Conservation (phyloP, 2,113 vertebrate genomes). For the Corvus cornix region DNA sequence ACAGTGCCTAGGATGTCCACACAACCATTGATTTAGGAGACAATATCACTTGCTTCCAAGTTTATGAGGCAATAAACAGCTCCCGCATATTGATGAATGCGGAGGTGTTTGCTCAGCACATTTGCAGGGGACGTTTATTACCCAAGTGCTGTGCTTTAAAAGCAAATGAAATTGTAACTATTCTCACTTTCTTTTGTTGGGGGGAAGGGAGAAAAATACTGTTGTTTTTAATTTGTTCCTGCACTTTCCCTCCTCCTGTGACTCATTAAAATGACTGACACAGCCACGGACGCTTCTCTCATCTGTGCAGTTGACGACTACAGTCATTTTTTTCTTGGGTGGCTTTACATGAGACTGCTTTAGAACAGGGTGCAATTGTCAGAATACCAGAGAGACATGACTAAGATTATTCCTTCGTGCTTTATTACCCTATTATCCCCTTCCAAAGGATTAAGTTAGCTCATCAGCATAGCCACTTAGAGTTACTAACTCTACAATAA, state of each 20-base stretch:
- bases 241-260: conserved; percentile 42
- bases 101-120: conserved; percentile 81
- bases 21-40: conserved; percentile 78
- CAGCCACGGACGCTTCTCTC: background rate
- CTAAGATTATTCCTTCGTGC: background rate
- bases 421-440: conserved; percentile 45
- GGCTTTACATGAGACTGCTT: conserved; percentile 27
- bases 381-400: conserved; percentile 27
- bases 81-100: conserved; percentile 75
- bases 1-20: conserved; percentile 56
- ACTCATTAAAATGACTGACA: conserved; percentile 68
- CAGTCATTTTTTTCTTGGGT: conserved; percentile 5
- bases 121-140: conserved; percentile 70
- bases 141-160: conserved; percentile 66
- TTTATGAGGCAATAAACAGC: conserved; percentile 84
- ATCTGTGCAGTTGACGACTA: background rate
- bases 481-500: conserved; percentile 25
- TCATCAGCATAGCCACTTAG: conserved; percentile 30
- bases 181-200: conserved; percentile 53
- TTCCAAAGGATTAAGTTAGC: conserved; percentile 24
- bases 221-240: conserved; percentile 63
- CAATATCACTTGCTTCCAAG: conserved; percentile 79
- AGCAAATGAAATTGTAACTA: conserved; percentile 70
- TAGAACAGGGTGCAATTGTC: conserved; percentile 12
- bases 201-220: conserved; percentile 38